These are phyloP conservation scores for Myotis lucifugus DNA, from an alignment of 2,113 vertebrate genomes.

Conservation along the genomic window DNA sequence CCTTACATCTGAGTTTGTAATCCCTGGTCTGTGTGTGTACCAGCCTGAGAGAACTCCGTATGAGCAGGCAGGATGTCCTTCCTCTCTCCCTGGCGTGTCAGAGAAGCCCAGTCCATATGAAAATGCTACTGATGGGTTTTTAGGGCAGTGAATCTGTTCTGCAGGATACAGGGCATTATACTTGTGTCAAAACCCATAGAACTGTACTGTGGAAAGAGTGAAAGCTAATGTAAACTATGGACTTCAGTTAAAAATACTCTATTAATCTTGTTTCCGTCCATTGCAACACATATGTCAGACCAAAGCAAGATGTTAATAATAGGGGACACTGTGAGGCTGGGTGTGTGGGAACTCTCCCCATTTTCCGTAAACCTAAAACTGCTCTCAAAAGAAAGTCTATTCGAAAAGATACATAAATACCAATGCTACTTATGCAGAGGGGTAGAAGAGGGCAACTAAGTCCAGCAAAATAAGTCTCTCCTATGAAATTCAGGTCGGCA, in stretches of 20 bases:
- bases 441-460: background rate
- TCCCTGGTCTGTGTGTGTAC: background rate
- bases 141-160: background rate
- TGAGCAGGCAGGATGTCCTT: background rate
- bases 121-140: background rate
- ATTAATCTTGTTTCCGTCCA: background rate
- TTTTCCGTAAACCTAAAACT: background rate
- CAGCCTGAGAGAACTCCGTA: background rate
- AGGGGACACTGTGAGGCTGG: background rate
- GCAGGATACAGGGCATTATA: background rate
- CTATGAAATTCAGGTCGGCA: background rate
- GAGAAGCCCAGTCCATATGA: background rate
- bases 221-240: background rate
- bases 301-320: background rate
- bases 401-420: background rate
- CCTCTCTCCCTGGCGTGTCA: background rate
- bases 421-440: background rate
- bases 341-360: background rate
- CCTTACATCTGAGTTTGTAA: background rate
- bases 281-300: background rate
- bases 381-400: background rate
- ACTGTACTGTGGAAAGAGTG: background rate
- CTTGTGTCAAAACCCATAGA: background rate
- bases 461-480: conserved; percentile 15
- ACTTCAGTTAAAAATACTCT: background rate